Evolutionary conservation across 2,888 invertebrate species (phyloP).

Genomic region (Mythimna impura): DNA sequence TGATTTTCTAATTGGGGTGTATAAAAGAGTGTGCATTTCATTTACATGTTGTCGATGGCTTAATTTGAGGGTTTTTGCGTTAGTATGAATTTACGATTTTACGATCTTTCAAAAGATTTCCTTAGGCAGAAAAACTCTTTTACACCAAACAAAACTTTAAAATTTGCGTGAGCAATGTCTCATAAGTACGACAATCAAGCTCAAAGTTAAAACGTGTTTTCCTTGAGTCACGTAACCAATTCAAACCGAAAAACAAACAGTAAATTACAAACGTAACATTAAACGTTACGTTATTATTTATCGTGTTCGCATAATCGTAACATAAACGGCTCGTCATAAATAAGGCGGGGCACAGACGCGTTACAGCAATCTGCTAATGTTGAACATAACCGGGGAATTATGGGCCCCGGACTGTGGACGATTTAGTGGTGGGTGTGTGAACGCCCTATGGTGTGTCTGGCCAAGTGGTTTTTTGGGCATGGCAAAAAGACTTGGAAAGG

Average conservation of each 20-base stretch:
- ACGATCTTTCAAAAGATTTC: too few species aligned
- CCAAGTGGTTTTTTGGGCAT: neutral
- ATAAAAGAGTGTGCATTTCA: too few species aligned
- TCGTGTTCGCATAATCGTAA: constrained; percentile 48
- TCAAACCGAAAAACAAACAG: constrained; percentile 23
- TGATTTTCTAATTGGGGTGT: too few species aligned
- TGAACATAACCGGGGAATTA: constrained; percentile 50
- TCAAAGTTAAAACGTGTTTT: neutral
- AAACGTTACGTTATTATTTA: constrained; percentile 53
- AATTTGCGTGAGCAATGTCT: too few species aligned
- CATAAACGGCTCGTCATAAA: constrained; percentile 55
- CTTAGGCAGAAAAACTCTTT: too few species aligned
- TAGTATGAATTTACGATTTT: too few species aligned
- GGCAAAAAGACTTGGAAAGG: neutral
- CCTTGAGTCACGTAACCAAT: constrained; percentile 10
- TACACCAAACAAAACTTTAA: too few species aligned
- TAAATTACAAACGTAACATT: constrained; percentile 48
- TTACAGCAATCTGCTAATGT: constrained; percentile 58
- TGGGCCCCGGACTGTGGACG: constrained; percentile 31
- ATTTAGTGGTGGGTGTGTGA: constrained; percentile 29
- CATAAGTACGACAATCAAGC: neutral
- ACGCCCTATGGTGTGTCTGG: neutral
- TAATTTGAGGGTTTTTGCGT: too few species aligned
- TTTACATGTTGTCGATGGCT: too few species aligned
- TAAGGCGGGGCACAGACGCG: constrained; percentile 46